phyloP scores from a whole-genome alignment of 37 sponge, comb jelly and placozoan species.

The Ephydatia muelleri region DNA sequence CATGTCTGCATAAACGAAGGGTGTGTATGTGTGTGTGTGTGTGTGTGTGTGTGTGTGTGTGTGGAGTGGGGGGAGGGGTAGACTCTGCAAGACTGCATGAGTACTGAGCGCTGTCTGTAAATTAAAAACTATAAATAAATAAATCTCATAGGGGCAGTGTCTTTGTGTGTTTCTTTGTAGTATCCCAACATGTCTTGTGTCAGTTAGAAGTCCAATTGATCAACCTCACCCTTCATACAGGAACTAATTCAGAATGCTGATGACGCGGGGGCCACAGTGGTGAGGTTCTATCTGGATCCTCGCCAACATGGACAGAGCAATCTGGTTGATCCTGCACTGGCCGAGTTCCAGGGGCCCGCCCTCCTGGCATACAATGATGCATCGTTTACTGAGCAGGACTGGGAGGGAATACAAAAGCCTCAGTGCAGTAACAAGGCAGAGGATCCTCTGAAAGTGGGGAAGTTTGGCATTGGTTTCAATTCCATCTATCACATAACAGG shows the following conservation, averaged over 20 bases:
- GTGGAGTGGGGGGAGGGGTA: too few species aligned
- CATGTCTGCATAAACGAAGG: too few species aligned
- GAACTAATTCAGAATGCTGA: conserved; percentile 81
- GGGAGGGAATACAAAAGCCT: conserved; percentile 42
- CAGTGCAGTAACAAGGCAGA: conserved; percentile 39
- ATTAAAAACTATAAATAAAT: too few species aligned
- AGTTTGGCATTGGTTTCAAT: conserved; percentile 62
- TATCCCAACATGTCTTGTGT: too few species aligned
- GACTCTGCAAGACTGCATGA: too few species aligned
- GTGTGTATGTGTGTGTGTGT: too few species aligned
- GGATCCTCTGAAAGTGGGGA: conserved; percentile 61
- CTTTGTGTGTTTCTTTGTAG: too few species aligned
- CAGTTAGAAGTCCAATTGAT: too few species aligned
- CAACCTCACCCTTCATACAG: background rate
- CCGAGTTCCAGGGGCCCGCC: conserved; percentile 39
- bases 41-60: too few species aligned
- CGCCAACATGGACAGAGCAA: background rate
- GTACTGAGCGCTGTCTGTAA: too few species aligned
- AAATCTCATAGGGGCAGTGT: too few species aligned
- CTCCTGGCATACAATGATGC: conserved; percentile 63
- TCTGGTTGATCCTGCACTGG: conserved; percentile 11
- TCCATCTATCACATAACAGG: conserved; percentile 68
- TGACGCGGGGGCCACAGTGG: conserved; percentile 64
- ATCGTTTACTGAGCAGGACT: conserved; percentile 40
- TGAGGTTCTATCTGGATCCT: conserved; percentile 51